Percentiles rank a stretch among this genome's conserved stretches.
These are phyloP conservation scores for Propithecus deckenii DNA, from an alignment of 2,797 vertebrate species.

Conservation along the genomic window DNA sequence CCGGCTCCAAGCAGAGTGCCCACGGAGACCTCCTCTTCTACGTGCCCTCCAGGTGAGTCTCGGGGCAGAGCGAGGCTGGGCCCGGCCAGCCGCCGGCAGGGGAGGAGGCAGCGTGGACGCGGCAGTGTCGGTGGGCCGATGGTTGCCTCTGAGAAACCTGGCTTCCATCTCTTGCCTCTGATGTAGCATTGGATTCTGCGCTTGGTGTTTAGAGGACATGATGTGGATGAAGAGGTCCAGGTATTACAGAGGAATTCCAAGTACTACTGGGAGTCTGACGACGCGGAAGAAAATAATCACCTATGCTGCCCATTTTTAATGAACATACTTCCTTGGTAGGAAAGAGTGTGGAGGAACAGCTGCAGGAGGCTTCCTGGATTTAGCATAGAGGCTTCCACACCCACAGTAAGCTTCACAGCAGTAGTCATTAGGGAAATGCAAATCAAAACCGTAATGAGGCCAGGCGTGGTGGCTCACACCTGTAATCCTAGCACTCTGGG, in stretches of 20 bases:
- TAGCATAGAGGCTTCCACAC: constrained; percentile 89
- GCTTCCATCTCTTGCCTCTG: constrained; percentile 87
- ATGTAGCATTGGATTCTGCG: constrained; percentile 89
- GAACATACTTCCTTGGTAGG: constrained; percentile 93
- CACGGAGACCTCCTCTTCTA: neutral
- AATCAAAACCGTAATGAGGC: constrained; percentile 80
- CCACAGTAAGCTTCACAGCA: constrained; percentile 63
- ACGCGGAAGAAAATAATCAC: constrained; percentile 93
- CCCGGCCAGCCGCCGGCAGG: fast-evolving
- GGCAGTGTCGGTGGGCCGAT: neutral
- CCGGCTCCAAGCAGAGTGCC: too few relatives aligned
- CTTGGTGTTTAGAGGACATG: constrained; percentile 92
- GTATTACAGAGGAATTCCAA: constrained; percentile 90
- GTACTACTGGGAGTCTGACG: constrained; percentile 93
- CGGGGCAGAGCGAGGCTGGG: neutral
- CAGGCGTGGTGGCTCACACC: too few relatives aligned
- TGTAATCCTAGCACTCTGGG: too few relatives aligned
- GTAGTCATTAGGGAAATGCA: constrained; percentile 90
- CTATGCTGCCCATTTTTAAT: constrained; percentile 92
- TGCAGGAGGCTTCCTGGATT: constrained; percentile 89
- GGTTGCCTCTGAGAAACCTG: neutral
- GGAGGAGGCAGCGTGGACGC: neutral
- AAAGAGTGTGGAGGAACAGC: constrained; percentile 91
- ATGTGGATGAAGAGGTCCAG: constrained; percentile 92
- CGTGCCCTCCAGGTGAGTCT: neutral